phyloP scores from a whole-genome alignment of 2,113 vertebrate species.

The Catharus bicknelli region DNA sequence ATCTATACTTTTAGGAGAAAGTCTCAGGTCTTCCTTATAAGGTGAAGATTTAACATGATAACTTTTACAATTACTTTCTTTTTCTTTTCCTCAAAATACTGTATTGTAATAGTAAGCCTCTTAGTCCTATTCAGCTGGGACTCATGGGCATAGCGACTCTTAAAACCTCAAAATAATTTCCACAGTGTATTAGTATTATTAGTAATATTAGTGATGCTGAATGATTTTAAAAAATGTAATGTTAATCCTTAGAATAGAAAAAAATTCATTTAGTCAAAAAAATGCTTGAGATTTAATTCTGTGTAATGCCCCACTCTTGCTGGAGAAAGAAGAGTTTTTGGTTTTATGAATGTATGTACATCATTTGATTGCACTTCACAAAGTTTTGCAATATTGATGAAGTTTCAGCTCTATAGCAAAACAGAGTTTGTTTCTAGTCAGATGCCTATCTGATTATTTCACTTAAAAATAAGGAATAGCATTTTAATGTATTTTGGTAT shows the following conservation, averaged over 20 bases:
- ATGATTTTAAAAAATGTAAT: neutral
- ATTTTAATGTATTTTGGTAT: neutral
- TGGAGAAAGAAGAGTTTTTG: fast-evolving
- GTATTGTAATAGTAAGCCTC: neutral
- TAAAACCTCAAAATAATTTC: neutral
- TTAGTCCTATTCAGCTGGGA: neutral
- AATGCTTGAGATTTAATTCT: neutral
- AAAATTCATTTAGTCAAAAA: neutral
- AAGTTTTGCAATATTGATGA: neutral
- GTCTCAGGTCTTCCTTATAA: neutral
- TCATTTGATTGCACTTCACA: neutral
- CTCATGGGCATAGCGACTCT: neutral
- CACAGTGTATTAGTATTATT: neutral
- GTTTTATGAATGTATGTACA: neutral
- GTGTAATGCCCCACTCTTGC: fast-evolving
- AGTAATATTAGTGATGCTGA: neutral
- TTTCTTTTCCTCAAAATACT: neutral
- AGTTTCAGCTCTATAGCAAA: neutral
- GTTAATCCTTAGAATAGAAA: neutral
- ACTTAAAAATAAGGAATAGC: neutral
- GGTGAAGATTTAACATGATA: neutral
- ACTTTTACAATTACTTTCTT: neutral
- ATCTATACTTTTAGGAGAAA: neutral
- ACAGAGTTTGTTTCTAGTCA: neutral
- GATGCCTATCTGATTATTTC: neutral